These are phyloP conservation scores for Lepidothrix coronata DNA, from an alignment of 2,113 vertebrate genomes.

Conservation along the genomic window DNA sequence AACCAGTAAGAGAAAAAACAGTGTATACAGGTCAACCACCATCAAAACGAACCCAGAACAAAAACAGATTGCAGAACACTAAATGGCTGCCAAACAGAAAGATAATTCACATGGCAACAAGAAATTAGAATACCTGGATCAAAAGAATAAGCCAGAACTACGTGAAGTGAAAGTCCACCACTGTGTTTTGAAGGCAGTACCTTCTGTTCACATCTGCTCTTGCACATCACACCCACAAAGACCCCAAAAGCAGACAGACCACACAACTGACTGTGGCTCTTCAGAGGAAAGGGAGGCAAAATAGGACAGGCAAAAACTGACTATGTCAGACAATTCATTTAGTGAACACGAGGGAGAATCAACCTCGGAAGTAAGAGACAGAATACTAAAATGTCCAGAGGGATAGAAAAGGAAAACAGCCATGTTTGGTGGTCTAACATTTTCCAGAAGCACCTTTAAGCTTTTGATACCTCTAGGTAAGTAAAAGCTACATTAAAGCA, in stretches of 20 bases:
- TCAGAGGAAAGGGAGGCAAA: background rate
- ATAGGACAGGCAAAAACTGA: rapidly evolving
- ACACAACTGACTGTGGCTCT: background rate
- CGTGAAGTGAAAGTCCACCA: background rate
- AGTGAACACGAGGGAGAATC: background rate
- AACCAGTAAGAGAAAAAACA: background rate
- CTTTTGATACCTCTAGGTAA: background rate
- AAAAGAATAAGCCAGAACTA: background rate
- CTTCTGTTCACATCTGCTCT: background rate
- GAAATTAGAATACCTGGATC: background rate
- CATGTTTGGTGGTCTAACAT: background rate
- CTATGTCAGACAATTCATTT: background rate
- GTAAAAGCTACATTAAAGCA: background rate
- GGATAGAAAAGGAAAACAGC: background rate
- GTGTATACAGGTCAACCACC: rapidly evolving
- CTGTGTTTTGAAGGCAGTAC: background rate
- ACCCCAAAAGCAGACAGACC: background rate
- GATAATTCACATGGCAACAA: background rate
- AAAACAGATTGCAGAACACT: background rate
- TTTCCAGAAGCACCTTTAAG: background rate
- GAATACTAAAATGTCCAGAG: background rate
- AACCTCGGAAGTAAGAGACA: background rate
- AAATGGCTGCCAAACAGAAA: background rate
- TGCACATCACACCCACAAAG: background rate
- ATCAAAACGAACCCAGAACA: background rate